phyloP scores from a whole-genome alignment of 2,797 vertebrate species.

The Danio jaintianensis region DNA sequence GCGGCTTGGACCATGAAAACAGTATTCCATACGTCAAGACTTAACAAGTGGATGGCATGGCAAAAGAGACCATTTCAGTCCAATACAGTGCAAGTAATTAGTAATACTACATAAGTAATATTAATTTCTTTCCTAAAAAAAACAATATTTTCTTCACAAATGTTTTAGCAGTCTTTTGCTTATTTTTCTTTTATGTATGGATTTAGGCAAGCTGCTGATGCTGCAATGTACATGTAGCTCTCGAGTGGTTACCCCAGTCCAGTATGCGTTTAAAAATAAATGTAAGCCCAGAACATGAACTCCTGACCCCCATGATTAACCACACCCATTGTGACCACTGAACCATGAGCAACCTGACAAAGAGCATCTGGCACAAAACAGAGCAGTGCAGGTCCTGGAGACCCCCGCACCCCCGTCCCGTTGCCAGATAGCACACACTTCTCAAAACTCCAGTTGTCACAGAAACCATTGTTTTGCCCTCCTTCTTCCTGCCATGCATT shows the following conservation, averaged over 20 bases:
- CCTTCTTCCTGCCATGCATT: conserved; percentile 82
- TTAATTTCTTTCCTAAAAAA: no score
- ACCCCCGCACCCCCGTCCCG: conserved; percentile 10
- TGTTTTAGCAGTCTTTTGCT: no score
- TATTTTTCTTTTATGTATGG: not conserved
- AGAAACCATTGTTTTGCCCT: conserved; percentile 81
- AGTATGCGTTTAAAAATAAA: not conserved
- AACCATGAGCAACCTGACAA: conserved; percentile 51
- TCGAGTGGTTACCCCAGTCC: conserved; percentile 18
- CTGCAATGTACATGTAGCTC: not conserved
- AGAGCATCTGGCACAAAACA: conserved; percentile 48
- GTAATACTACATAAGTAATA: no score
- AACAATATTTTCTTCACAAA: no score
- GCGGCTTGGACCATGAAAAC: no score
- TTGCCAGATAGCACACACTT: conserved; percentile 35
- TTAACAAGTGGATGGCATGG: no score
- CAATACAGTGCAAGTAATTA: no score
- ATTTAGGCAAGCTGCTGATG: not conserved
- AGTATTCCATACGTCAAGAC: no score
- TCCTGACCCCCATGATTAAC: conserved; percentile 34
- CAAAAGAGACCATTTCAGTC: no score
- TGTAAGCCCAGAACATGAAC: conserved; percentile 25
- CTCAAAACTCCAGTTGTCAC: conserved; percentile 65
- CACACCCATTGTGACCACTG: conserved; percentile 49
- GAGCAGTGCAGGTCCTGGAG: conserved; percentile 20